Conservation (phyloP, 1,140 invertebrate species). For the Cydia pomonella region DNA sequence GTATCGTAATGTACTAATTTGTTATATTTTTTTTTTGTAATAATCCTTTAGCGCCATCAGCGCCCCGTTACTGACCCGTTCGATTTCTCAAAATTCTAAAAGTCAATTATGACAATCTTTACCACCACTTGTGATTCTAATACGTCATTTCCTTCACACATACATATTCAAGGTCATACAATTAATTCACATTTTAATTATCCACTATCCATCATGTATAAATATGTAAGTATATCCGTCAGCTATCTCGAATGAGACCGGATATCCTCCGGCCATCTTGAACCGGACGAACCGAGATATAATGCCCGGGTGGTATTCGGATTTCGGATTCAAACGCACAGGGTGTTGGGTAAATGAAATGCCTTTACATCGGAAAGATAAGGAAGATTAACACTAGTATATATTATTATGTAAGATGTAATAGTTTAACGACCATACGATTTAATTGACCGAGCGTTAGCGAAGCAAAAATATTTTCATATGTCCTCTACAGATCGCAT, state of each 20-base stretch:
- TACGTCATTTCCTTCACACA: too few species aligned
- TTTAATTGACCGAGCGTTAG: background rate
- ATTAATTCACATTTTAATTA: background rate
- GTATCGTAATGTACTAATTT: too few species aligned
- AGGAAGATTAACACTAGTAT: too few species aligned
- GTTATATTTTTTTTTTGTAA: too few species aligned
- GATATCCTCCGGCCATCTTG: conserved; percentile 10
- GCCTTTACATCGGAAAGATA: background rate
- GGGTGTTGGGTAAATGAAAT: conserved; percentile 4
- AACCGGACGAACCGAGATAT: conserved; percentile 12
- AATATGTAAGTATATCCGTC: background rate
- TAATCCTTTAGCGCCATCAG: too few species aligned
- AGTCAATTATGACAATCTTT: too few species aligned
- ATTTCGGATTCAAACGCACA: conserved; percentile 7
- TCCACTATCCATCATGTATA: background rate
- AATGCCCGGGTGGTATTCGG: background rate
- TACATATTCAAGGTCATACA: too few species aligned
- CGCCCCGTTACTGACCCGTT: too few species aligned
- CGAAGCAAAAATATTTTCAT: background rate
- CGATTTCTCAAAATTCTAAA: too few species aligned
- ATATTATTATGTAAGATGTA: background rate
- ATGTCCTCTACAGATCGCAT: too few species aligned
- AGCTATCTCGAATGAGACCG: background rate
- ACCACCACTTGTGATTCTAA: too few species aligned
- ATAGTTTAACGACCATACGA: background rate